These are phyloP conservation scores for Saxicola maurus DNA, from an alignment of 2,797 vertebrate species.

Conservation along the genomic window DNA sequence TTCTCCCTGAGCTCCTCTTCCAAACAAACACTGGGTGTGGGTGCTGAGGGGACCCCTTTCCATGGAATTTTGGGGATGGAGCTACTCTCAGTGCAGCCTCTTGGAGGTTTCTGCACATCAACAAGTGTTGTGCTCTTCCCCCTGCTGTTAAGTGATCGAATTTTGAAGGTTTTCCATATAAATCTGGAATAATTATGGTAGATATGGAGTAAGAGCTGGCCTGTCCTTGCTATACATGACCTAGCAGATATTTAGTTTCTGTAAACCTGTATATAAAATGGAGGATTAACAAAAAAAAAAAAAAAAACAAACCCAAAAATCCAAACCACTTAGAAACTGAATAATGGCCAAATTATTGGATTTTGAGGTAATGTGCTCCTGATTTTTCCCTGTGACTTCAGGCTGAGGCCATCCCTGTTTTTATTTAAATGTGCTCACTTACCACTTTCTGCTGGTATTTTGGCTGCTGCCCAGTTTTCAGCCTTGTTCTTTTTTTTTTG, in stretches of 20 bases:
- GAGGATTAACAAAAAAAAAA: fast-evolving
- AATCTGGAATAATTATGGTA: fast-evolving
- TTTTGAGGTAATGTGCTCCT: not conserved
- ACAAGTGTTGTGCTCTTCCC: fast-evolving
- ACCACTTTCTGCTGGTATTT: not conserved
- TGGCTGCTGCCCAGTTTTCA: not conserved
- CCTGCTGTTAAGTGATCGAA: fast-evolving
- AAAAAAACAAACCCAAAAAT: fast-evolving
- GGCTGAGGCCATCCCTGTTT: not conserved
- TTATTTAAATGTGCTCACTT: not conserved
- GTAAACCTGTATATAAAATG: fast-evolving
- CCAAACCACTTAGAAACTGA: not conserved
- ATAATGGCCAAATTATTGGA: not conserved
- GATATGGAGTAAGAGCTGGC: fast-evolving
- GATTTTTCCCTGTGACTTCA: not conserved
- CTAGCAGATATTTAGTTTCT: not conserved
- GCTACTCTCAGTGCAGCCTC: fast-evolving
- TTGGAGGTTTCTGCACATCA: fast-evolving
- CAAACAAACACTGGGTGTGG: fast-evolving
- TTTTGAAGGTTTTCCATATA: fast-evolving
- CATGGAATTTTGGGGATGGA: fast-evolving
- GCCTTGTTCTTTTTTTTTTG: not conserved
- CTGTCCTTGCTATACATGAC: not conserved
- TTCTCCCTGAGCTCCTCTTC: not conserved
- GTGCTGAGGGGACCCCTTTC: not conserved